phyloP scores from a whole-genome alignment of 1,140 invertebrate genomes.

The Helicoverpa armigera region DNA sequence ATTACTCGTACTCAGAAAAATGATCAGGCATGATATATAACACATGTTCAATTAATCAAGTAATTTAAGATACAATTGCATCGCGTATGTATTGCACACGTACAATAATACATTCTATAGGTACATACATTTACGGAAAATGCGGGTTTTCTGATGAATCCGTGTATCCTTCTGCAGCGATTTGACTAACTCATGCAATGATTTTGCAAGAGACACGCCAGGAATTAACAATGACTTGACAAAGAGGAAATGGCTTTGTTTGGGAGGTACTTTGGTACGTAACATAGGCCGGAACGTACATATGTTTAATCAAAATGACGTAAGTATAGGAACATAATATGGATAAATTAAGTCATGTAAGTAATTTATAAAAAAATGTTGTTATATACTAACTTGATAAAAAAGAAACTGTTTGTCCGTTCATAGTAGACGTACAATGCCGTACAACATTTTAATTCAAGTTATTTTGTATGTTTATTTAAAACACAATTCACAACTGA shows the following conservation, averaged over 20 bases:
- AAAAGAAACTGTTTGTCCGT: too few species aligned
- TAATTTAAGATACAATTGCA: background rate
- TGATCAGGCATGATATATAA: too few species aligned
- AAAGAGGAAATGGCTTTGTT: constrained; percentile 25
- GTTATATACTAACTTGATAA: too few species aligned
- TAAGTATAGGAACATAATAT: too few species aligned
- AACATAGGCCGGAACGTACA: too few species aligned
- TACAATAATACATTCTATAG: background rate
- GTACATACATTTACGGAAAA: background rate
- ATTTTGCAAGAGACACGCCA: constrained; percentile 2
- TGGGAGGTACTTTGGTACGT: too few species aligned
- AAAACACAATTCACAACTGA: background rate
- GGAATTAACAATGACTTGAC: constrained; percentile 27
- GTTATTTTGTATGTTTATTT: background rate
- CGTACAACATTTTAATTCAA: too few species aligned
- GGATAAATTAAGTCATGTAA: too few species aligned
- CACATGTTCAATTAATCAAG: background rate
- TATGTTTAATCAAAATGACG: too few species aligned
- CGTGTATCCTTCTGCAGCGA: background rate
- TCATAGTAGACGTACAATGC: too few species aligned
- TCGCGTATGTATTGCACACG: background rate
- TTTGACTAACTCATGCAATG: constrained; percentile 17
- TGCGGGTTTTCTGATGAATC: background rate
- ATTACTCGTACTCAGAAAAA: too few species aligned
- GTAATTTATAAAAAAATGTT: too few species aligned